Evolutionary conservation across 2,113 vertebrate species (phyloP), one percentile per base, ranked within the genome.

Genomic region (Ailuropoda melanoleuca): DNA sequence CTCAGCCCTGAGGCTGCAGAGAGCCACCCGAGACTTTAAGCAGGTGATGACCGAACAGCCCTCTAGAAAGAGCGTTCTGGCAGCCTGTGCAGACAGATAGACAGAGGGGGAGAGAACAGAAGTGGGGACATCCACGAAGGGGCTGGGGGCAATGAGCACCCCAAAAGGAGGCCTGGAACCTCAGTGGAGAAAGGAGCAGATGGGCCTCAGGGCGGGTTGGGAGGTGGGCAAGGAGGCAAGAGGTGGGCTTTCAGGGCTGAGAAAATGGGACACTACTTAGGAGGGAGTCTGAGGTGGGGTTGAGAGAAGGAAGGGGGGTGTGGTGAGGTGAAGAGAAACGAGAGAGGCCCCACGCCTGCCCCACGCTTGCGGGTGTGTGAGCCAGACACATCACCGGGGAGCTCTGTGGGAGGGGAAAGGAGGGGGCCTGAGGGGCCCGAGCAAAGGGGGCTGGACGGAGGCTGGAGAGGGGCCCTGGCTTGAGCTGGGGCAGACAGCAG

Each of bases 381-480:
- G 77, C 62, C 94, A 93, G 81, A 58, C 15, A 50, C 90, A 95
- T 75, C 84, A 85, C 56, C 31, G 31, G 75, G 74, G 78, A 83
- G 80, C 74, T 89, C 62, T 81, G 62, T 43, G 88, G 84, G 70
- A 93, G 80, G 88, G 62, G 77, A 10, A 68, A 46, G 86, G 80
- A 86, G 83, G 50, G 81, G 50, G 50, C 34, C 56, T 15, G 62
- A 43, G 53, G 68, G 56, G 86, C 60, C 58, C 6, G 50, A 46
- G 82, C 26, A 60, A 77, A 43, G 31, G 60, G 91, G 72, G 72
- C 53, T 19, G 64, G 39, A 75, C 60, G 58, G 53, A 14, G 53
- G 60, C 91, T 97, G 97, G 97, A 92, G 85, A 93, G 84, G 72
- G 92, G 92, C 92, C 96, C 95, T 93, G 97, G 95, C 97, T 86